phyloP scores from a whole-genome alignment of 2,888 invertebrate species.

The Nasonovia ribisnigri region DNA sequence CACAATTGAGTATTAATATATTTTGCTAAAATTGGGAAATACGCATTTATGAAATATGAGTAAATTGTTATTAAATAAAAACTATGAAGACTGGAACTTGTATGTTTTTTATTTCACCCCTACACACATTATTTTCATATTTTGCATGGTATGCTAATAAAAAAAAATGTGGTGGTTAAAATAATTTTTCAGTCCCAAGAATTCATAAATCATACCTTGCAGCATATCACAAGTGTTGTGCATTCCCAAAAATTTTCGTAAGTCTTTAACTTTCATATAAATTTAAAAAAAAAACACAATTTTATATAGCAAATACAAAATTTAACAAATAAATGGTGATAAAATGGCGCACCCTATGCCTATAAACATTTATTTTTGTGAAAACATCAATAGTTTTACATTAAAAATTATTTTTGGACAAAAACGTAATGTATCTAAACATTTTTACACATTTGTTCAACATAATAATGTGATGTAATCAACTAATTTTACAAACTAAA shows the following conservation, averaged over 20 bases:
- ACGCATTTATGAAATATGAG: background rate
- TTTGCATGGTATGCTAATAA: background rate
- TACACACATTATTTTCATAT: background rate
- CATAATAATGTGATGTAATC: slow-evolving; percentile 34
- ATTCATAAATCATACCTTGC: background rate
- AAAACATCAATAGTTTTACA: slow-evolving; percentile 43
- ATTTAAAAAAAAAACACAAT: background rate
- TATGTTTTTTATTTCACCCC: background rate
- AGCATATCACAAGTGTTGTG: background rate
- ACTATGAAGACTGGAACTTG: background rate
- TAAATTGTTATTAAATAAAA: background rate
- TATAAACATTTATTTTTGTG: slow-evolving; percentile 34
- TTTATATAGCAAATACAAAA: background rate
- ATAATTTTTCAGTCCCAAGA: background rate
- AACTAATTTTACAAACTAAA: slow-evolving; percentile 54
- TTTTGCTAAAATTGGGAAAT: background rate
- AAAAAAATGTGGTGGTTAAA: background rate
- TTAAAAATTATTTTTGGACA: slow-evolving; percentile 13
- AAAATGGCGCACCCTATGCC: slow-evolving; percentile 39
- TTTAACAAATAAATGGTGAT: slow-evolving; percentile 21
- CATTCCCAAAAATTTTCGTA: background rate
- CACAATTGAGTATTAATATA: background rate
- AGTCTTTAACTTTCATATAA: background rate
- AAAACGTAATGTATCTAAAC: slow-evolving; percentile 11
- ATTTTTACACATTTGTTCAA: slow-evolving; percentile 21